Evolutionary conservation across 2,888 invertebrate species (phyloP), one percentile per base, ranked within the genome.

Genomic region (Dichetophora obliterata): DNA sequence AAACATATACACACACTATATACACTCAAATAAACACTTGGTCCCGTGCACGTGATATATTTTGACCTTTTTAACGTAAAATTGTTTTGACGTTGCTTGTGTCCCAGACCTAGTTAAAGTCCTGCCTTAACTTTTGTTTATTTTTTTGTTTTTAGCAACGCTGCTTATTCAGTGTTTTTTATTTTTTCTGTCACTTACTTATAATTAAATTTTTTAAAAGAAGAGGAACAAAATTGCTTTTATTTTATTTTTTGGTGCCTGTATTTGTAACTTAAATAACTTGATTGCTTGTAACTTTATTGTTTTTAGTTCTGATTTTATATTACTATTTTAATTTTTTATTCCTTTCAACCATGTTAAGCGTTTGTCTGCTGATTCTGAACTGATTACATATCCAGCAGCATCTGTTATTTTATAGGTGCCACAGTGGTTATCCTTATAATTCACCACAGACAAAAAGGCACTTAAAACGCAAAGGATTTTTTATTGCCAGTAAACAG

Each of bases 401-500:
- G 71, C 78, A 63, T 80, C 27, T 68, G 77, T 75, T 81, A 81
- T 83, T 85, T 84, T 85, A 75, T 52, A 14, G 8, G 31, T 9
- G 27, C 63, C 16, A 50, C 11, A 37, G 57, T 31, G 24, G 74
- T 54, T 37, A 37, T 27, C 61, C 48, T 57, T 43, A 74, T 80
- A 83, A 84, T 72, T 83, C 86, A 85, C 84, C 86, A 84, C 81
- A 80, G 83, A 81, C 80, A 78, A 61, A 50, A 77, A 80, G 84
- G 79, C 81, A 80, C 54, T 24, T 8, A 0, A 24, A 24, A n/a
- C 22, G n/a, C n/a, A n/a, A n/a, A 43, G 19, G 24, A 48, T 22
- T 19, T n/a, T 19, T 22, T 27, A 16, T 27, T 22, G 59, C 1
- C 16, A 43, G 9, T 4, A 11, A 22, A 43, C 8, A 22, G 48